Evolutionary conservation across 30 jellyfish, hydroid and myxozoan species (phyloP), one percentile per base, ranked within the genome.

Genomic region (Hydractinia symbiolongicarpus): DNA sequence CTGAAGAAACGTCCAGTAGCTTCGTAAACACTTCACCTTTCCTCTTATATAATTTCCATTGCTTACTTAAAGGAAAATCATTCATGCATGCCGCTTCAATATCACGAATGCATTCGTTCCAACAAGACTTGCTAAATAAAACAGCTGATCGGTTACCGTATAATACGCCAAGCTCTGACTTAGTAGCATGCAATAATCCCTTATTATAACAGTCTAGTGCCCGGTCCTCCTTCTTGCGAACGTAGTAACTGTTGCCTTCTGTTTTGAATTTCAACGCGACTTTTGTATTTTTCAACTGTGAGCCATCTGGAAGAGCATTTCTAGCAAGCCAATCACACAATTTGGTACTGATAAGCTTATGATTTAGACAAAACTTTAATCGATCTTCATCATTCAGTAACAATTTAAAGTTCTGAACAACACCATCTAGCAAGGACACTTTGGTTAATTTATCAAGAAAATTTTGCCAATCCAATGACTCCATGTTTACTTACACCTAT

Each of bases 81-180:
- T 53, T 56, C 54, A 30, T 54, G 54, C 83, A 71, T 14, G 98
- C 96, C 61, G 4, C 50, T 4, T 82, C 83, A 54, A 91, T 91
- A 72, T 91, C 98, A 5, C n/a, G 73, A 14, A 91, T 77, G 66
- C 98, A 91, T 66, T 86, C 62, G 21, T 67, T 53, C 82, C 40
- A 84, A 52, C 50, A 40, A 8, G 67, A 54, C 80, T 55, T 58
- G 40, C 79, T 62, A 67, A 82, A 86, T 20, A 91, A 75, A 9
- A 91, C 96, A 8, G 98, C 98, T 5, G 98, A 86, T 56, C 98
- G 95, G 82, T 91, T 91, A 4, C 88, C 98, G 67, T 58, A 87
- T 8, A 90, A 86, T 7, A 86, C 90, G 13, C 93, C 79, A 19
- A 53, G 19, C 15, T 82, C 76, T 9, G 62, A 10, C 19, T 73